phyloP scores from a whole-genome alignment of 1,140 invertebrate species.

The Mactra quadrangularis region DNA sequence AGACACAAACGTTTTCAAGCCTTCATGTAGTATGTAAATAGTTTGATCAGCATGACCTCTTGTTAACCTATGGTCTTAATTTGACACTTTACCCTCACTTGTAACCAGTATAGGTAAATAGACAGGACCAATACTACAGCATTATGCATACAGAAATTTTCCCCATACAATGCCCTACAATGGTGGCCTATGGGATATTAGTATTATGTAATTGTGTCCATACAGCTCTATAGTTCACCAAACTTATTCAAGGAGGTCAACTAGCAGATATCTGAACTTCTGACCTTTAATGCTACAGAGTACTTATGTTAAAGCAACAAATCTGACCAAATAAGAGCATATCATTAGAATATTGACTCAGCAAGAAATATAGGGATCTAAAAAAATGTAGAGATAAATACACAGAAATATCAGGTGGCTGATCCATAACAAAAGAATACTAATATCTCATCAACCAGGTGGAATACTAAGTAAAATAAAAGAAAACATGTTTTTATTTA shows the following conservation, averaged over 20 bases:
- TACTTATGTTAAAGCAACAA: too few relatives aligned
- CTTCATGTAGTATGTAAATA: constrained; percentile 57
- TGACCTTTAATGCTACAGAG: constrained; percentile 7
- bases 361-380: background rate
- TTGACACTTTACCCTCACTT: constrained; percentile 53
- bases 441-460: too few relatives aligned
- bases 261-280: background rate
- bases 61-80: constrained; percentile 56
- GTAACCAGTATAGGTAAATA: constrained; percentile 40
- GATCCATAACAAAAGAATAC: too few relatives aligned
- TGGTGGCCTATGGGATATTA: constrained; percentile 18
- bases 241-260: background rate
- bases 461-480: too few relatives aligned
- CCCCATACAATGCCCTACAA: constrained; percentile 3
- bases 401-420: too few relatives aligned
- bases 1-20: constrained; percentile 4
- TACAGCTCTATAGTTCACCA: constrained; percentile 15
- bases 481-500: too few relatives aligned
- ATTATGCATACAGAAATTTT: constrained; percentile 28
- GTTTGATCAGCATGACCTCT: constrained; percentile 50
- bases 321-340: too few relatives aligned
- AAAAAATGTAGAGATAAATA: too few relatives aligned
- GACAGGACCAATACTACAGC: constrained; percentile 6
- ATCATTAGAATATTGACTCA: too few relatives aligned
- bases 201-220: constrained; percentile 18